Base-by-base conservation (phyloP, 2,113 vertebrate species). In the Scopus umbretta region DNA sequence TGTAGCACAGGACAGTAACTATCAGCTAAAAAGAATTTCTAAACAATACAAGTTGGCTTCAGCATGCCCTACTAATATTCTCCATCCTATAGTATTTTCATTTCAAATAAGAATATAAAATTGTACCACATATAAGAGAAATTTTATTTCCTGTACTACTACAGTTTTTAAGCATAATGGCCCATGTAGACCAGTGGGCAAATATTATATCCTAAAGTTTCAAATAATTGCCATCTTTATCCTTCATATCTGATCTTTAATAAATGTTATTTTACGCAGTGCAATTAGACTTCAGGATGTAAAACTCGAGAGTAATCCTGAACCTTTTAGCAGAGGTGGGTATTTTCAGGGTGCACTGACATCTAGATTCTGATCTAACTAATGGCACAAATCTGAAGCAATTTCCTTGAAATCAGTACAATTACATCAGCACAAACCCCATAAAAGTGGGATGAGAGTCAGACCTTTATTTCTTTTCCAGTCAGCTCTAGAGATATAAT, bases 401-500 rank as follows among this genome's bases (percentile, higher is more conserved):
- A 95, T 96, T 97, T 94, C 87, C 84, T 92, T 85, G 67, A 92
- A 94, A 92, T 92, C 84, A 70, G 93, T 66, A 53, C n/a, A 73
- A 66, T 95, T 95, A 92, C 83, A 88, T 91, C 92, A 95, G 83
- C 58, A 50, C 34, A 91, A 86, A 45, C 61, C 61, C 40, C 62
- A 75, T 91, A 89, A 86, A 96, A 76, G 36, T 66, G 43, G 81
- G 78, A 95, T 88, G 88, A 87, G 92, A 92, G 50, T 91, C 66
- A 96, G 65, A 65, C 58, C 66, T 89, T 94, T 97, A 95, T 97
- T 95, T 97, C 91, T 96, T 97, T 97, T 95, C 96, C 93, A 91
- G 84, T 32, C 88, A 94, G 61, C 90, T 81, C 61, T 83, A 88
- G 81, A 96, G 73, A 94, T 92, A 84, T 0, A 80, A 78, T 68